phyloP scores from a whole-genome alignment of 1,140 invertebrate genomes.

The Stratiolaelaps scimitus region DNA sequence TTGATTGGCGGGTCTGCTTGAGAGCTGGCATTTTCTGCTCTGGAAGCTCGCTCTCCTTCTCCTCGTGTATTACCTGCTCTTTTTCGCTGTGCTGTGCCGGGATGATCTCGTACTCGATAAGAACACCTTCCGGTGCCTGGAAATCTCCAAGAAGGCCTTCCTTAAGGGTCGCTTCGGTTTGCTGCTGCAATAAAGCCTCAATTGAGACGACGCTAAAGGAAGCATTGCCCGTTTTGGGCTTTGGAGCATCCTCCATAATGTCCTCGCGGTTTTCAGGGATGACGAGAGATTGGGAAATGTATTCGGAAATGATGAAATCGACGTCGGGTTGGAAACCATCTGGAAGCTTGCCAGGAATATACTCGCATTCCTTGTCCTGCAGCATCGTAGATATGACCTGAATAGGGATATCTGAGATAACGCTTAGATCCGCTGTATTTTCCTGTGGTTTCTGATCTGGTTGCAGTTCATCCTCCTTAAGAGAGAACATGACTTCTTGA shows the following conservation, averaged over 20 bases:
- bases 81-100: conserved; percentile 1
- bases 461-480: conserved; percentile 28
- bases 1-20: background rate
- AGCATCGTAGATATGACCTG: background rate
- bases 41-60: background rate
- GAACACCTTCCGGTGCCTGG: background rate
- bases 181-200: conserved; percentile 18
- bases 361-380: conserved; percentile 22
- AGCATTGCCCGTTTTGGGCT: conserved; percentile 10
- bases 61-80: background rate
- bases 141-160: conserved; percentile 13
- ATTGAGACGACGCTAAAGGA: conserved; percentile 15
- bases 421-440: conserved; percentile 25
- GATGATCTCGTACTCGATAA: conserved; percentile 20
- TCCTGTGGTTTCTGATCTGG: conserved; percentile 29
- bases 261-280: conserved; percentile 4
- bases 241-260: conserved; percentile 6
- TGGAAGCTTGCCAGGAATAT: conserved; percentile 17
- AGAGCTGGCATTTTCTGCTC: background rate
- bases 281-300: conserved; percentile 12
- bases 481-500: conserved; percentile 31
- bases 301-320: conserved; percentile 2
- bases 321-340: conserved; percentile 21
- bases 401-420: conserved; percentile 23
- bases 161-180: conserved; percentile 14